These are phyloP conservation scores for Microtus californicus DNA, from an alignment of 2,797 vertebrate species.

Conservation along the genomic window DNA sequence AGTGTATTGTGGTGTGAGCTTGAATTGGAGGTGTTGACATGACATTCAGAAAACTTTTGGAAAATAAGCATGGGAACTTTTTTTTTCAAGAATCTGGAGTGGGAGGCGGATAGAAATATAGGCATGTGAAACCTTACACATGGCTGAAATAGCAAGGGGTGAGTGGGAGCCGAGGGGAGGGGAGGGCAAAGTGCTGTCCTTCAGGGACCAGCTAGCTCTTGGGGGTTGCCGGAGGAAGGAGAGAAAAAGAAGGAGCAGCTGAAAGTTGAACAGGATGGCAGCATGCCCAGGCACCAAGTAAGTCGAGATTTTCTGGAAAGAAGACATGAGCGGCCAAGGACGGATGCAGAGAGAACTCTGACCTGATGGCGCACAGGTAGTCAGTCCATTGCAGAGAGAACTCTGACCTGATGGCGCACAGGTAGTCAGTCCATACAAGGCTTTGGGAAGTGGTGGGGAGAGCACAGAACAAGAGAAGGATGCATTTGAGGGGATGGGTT, in stretches of 20 bases:
- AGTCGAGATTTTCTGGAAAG: slow-evolving; percentile 53
- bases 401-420: not conserved
- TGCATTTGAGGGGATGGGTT: not conserved
- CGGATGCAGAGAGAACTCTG: not conserved
- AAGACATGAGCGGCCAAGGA: not conserved
- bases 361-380: not conserved
- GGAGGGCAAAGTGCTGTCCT: slow-evolving; percentile 17
- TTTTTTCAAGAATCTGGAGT: not conserved
- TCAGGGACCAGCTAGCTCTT: slow-evolving; percentile 36
- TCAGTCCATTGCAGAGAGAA: not conserved
- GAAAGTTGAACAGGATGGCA: slow-evolving; percentile 44
- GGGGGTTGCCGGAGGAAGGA: not conserved
- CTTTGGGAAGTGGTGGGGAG: not conserved
- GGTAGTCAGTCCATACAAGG: not conserved
- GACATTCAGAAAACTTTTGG: slow-evolving; percentile 38
- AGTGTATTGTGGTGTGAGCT: not conserved
- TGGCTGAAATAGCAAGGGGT: slow-evolving; percentile 19
- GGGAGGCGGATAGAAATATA: not conserved
- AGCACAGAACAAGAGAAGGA: not conserved
- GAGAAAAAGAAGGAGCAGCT: slow-evolving; percentile 16
- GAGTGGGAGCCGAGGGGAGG: slow-evolving; percentile 5
- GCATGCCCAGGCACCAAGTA: slow-evolving; percentile 18
- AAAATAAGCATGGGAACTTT: slow-evolving; percentile 40
- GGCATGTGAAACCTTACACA: not conserved
- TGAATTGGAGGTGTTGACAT: slow-evolving; percentile 55